Base-by-base conservation (phyloP, 2,888 invertebrate species). In the Hylaea fasciaria region DNA sequence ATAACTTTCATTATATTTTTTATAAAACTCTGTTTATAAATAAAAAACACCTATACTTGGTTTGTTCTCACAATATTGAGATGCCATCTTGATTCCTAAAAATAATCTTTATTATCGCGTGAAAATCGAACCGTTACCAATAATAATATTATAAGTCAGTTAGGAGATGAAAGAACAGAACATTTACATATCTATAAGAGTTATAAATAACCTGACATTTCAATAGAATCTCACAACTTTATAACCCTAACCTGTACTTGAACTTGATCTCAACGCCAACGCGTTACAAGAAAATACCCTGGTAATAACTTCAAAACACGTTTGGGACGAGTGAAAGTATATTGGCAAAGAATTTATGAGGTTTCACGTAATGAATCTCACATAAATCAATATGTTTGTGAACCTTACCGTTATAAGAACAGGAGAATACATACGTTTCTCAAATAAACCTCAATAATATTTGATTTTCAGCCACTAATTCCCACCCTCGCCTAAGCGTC, bases 401-500 rank as follows among this genome's bases (percentile, higher is more conserved):
- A 47, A 53, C 58, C 53, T 61, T 63, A 54, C 11, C 0, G 0
- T 2, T 2, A n/a, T 28, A n/a, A 32, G 17, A 46, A 57, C 57
- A 63, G 41, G 37, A 48, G n/a, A 29, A 49, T 13, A 64, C 63
- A 68, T 73, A 71, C 68, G 73, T 68, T 71, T 68, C 56, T 64
- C 73, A 76, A 78, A 80, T 75, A 76, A 66, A 66, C 67, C 58
- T 68, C 63, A 60, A 76, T 76, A 76, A 79, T 80, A 80, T 81
- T 82, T 80, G 76, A 72, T 73, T 80, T 79, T 61, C 57, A 64
- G 54, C 68, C 73, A 65, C 76, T 82, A 82, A 82, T 77, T 75
- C 73, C 60, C 64, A 17, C 62, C 71, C 68, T 65, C 62, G 64
- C 68, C 63, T 65, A 46, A 59, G 64, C 65, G 70, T 71, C 69